Base-by-base conservation (phyloP, 2,888 invertebrate species). In the Actias luna region DNA sequence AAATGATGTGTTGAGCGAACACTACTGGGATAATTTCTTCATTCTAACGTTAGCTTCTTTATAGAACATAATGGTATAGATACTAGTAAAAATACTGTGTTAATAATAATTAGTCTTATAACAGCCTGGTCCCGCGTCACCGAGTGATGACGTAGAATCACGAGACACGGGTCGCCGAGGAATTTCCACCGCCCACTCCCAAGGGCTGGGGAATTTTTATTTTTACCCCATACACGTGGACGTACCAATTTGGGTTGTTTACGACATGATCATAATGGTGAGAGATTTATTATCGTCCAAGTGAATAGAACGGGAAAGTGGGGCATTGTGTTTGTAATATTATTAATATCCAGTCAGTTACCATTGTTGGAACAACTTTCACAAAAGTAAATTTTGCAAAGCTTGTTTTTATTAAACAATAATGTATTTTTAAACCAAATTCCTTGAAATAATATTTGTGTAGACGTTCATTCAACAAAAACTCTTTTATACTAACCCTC, bases 161-260 rank as follows among this genome's bases (percentile, higher is more conserved):
- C 62, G 62, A 64, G 63, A 69, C 68, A 66, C 63, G 65, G 71
- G 68, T 63, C 64, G 67, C 65, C 52, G 64, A 63, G 57, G 46
- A 22, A 50, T 50, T 50, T 50, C 22, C 46, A 50, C 46, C 67
- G 72, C 72, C 67, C 66, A 67, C 67, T 58, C 62, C 69, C 67
- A 74, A 76, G 71, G 73, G 71, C 65, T 65, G 61, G 68, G 58
- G 31, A 64, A 61, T 62, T 69, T 72, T 69, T 72, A 69, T 72
- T 72, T 70, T 67, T 64, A 68, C 70, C 67, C n/a, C 67, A 61
- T 67, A 61, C 64, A 73, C 70, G 69, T 69, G 68, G 62, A 67
- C 63, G 46, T 25, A 50, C 22, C 65, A 69, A 67, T 70, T 75
- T 71, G 63, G 60, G 66, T 64, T 75, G 70, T 77, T 78, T 73